Base-by-base conservation (phyloP, 2,888 invertebrate genomes). In the Amaurobius ferox region DNA sequence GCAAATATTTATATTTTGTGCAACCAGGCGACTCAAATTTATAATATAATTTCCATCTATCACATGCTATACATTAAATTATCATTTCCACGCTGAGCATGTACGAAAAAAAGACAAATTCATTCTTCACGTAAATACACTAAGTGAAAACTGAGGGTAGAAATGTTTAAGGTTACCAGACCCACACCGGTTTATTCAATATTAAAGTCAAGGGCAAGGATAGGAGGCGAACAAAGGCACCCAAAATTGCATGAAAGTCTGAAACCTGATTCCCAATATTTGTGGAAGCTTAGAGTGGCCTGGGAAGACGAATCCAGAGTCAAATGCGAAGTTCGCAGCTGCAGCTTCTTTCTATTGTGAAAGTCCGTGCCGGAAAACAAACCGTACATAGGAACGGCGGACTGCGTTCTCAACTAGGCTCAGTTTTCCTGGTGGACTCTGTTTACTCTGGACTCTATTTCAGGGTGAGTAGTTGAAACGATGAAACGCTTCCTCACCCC, bases 321-420 rank as follows among this genome's bases (percentile, higher is more conserved):
- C 73, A 55, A 67, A 61, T 39, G 73, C 80, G n/a, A 26, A 30
- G 23, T 1, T 35, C 48, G 70, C 81, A 83, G 76, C 81, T 83
- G 81, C 64, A 40, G 19, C 40, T 29, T 23, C 62, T 29, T 16
- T 67, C 32, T 44, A 26, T 70, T 71, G 70, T 48, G 30, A 61
- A 61, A 40, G 74, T 44, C 61, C 44, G 35, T 44, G 70, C 76
- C 68, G 40, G 68, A 74, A 70, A 83, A 83, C 81, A 83, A 83
- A 83, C 64, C 62, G 70, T 70, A 76, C 70, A 76, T 30, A 30
- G 29, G 64, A 64, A 76, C 23, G 26, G 6, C 55, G 79, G 79
- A 61, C 35, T 5, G 35, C 35, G 35, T 35, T 80, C 73, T 80
- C 80, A 78, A 30, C 55, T 55, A 19, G 19, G 19, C 55, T 55